A percentile compares a stretch with the other conserved stretches of the same genome.
These are phyloP conservation scores for Pygoscelis adeliae DNA, from an alignment of 2,113 vertebrate genomes.

Conservation along the genomic window DNA sequence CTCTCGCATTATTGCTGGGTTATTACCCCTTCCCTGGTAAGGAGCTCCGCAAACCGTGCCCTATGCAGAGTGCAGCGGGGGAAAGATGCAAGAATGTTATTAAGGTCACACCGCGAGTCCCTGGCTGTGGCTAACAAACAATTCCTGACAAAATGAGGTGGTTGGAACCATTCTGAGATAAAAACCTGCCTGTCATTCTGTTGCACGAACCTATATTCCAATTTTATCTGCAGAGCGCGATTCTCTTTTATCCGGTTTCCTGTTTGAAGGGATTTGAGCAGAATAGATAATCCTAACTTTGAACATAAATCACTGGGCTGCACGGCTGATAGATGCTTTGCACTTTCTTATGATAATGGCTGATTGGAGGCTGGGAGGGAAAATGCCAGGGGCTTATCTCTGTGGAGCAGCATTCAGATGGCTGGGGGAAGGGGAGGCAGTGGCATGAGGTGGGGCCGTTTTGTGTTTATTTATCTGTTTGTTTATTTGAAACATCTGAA, in stretches of 20 bases:
- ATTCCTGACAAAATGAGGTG: constrained; percentile 73
- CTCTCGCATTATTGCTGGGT: neutral
- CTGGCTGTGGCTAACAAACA: constrained; percentile 34
- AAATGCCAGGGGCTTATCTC: constrained; percentile 94
- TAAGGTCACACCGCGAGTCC: neutral
- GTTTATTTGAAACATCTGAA: neutral
- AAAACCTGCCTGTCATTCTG: constrained; percentile 69
- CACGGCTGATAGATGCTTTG: constrained; percentile 80
- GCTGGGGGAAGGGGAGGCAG: constrained; percentile 12
- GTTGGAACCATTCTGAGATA: constrained; percentile 66
- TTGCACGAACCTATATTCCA: constrained; percentile 67
- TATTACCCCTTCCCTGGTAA: neutral
- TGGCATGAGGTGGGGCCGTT: neutral
- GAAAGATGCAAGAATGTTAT: neutral
- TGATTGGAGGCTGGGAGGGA: constrained; percentile 78
- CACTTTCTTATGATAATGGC: constrained; percentile 94
- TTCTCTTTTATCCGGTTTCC: constrained; percentile 83
- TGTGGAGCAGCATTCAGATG: constrained; percentile 74
- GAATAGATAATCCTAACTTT: constrained; percentile 95
- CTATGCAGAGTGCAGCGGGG: rapidly evolving
- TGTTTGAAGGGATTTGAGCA: constrained; percentile 96
- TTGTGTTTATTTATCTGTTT: neutral
- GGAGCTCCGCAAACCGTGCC: neutral
- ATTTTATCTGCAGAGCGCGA: constrained; percentile 81
- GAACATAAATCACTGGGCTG: constrained; percentile 89